These are phyloP conservation scores for Austrolebias charrua DNA, from an alignment of 2,797 vertebrate genomes.

Conservation along the genomic window DNA sequence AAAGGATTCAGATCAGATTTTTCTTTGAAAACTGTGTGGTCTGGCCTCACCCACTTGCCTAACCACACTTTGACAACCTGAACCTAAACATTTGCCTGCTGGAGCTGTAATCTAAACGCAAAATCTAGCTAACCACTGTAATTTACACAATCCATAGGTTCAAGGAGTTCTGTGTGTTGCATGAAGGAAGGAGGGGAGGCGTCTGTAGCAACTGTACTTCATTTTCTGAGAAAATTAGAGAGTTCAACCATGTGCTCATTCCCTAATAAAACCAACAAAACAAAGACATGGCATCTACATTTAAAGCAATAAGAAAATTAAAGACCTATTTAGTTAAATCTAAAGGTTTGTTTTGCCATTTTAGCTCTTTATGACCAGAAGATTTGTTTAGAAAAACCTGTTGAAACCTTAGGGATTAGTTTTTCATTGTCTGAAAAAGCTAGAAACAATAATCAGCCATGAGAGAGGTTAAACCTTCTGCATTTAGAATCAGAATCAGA, in stretches of 20 bases:
- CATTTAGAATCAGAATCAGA: too few species aligned
- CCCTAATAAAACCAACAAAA: neutral
- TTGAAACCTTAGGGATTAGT: neutral
- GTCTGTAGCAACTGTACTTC: constrained; percentile 44
- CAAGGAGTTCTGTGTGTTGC: constrained; percentile 24
- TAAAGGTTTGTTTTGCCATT: neutral
- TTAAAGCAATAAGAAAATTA: neutral
- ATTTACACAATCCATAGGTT: constrained; percentile 65
- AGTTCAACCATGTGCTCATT: neutral
- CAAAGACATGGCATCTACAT: neutral
- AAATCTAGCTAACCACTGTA: constrained; percentile 52
- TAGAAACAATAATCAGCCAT: neutral
- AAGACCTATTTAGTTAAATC: neutral
- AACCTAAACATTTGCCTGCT: constrained; percentile 62
- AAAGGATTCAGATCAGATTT: constrained; percentile 12
- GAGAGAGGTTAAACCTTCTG: neutral
- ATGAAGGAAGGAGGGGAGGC: constrained; percentile 3
- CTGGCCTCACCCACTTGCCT: constrained; percentile 49
- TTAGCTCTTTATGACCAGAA: neutral
- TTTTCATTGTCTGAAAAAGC: neutral
- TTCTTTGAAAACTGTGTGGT: constrained; percentile 60
- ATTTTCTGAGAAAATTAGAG: constrained; percentile 22
- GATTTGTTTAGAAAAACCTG: neutral
- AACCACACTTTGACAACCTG: constrained; percentile 60
- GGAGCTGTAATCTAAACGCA: constrained; percentile 58